Evolutionary conservation across 1,140 invertebrate species (phyloP).

Genomic region (Bombus impatiens): DNA sequence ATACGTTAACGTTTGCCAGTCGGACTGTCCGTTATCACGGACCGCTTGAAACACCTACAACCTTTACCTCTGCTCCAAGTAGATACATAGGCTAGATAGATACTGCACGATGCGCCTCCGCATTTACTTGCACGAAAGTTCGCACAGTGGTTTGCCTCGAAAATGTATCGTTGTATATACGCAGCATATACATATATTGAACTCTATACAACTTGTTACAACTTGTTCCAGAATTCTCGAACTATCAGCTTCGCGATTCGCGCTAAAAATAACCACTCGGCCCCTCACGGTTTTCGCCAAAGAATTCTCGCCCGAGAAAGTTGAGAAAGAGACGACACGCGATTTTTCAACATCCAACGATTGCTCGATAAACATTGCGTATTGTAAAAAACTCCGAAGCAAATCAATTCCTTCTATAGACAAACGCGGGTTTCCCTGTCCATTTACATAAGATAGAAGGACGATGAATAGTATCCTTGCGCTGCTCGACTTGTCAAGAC

Average conservation of each 20-base stretch:
- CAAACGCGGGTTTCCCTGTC: background rate
- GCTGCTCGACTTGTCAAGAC: background rate
- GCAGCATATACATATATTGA: background rate
- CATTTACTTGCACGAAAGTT: conserved; percentile 48
- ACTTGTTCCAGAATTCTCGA: conserved; percentile 3
- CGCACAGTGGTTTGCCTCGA: conserved; percentile 8
- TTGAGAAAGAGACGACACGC: no score
- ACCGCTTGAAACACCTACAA: background rate
- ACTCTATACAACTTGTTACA: conserved; percentile 12
- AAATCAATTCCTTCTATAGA: background rate
- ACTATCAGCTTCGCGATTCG: background rate
- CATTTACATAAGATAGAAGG: background rate
- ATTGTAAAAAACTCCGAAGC: background rate
- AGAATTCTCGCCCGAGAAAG: background rate
- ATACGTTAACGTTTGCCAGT: background rate
- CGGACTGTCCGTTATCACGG: background rate
- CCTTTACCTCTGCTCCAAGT: conserved; percentile 1
- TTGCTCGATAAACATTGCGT: no score
- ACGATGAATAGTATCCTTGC: background rate
- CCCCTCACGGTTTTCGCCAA: no score
- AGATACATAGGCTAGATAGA: conserved; percentile 16
- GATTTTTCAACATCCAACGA: background rate
- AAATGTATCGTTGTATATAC: background rate
- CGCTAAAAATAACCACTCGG: background rate
- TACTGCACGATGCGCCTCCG: conserved; percentile 4